Evolutionary conservation across 2,113 vertebrate genomes (phyloP), one percentile per base, ranked within the genome.

Genomic region (Rattus norvegicus): DNA sequence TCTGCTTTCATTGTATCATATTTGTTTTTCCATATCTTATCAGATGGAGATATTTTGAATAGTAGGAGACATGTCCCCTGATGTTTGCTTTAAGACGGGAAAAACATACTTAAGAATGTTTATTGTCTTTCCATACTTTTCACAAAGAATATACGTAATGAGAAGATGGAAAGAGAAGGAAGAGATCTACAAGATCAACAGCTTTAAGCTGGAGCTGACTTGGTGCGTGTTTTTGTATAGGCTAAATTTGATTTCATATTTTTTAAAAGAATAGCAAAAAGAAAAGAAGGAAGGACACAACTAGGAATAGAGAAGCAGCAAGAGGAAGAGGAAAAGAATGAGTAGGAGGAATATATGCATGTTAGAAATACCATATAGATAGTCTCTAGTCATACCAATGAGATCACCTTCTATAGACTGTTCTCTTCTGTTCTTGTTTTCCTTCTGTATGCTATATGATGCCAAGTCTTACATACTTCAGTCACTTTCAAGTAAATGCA

Each of bases 41-140:
- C 49, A 88, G 26, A 95, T 88, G 28, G 30, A 52, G 56, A 47
- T 85, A 56, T 91, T 92, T 95, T 88, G 26, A 93, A 90, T 2
- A 79, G 17, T n/a, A 52, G 14, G 19, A 11, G 20, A 14, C 33
- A 73, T 65, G 79, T 94, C 39, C 11, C 47, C 19, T 81, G 30
- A 90, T 49, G 92, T 69, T 75, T 93, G 5, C n/a, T 67, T 88
- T 77, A 93, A n/a, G 1, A 72, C 30, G 14, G 73, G 1, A 8
- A 84, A 92, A 89, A 85, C 22, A 20, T 36, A 54, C 9, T 80
- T 43, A 87, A n/a, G 83, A 49, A 86, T 83, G 33, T 59, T 72
- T 65, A 28, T 13, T 28, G 0, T 22, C 17, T 92, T 72, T 91
- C 14, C 8, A 52, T 16, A 72, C 49, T 94, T 13, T 43, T 12